Percentiles rank a stretch among this genome's conserved stretches.
Conservation (phyloP, 2,113 vertebrate genomes). For the Megaceryle torquata region DNA sequence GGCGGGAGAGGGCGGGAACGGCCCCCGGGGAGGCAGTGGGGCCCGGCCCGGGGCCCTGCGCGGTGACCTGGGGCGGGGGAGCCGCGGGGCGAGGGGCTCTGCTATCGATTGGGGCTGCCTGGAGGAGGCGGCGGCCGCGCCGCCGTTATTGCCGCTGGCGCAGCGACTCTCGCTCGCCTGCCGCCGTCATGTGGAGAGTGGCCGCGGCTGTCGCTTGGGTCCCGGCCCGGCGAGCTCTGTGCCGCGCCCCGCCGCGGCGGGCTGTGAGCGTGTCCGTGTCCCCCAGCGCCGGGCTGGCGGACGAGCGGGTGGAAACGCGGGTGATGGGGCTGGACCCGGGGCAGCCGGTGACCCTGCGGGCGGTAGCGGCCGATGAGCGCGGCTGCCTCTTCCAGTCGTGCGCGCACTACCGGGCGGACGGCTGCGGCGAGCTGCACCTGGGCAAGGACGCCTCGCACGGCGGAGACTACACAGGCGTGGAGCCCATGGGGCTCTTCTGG, state of each 20-base stretch:
- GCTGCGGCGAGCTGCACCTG: slow-evolving; percentile 39
- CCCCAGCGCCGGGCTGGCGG: slow-evolving; percentile 33
- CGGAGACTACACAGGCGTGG: slow-evolving; percentile 62
- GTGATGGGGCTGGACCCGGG: slow-evolving; percentile 43
- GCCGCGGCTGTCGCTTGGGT: background rate
- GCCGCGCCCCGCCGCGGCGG: background rate
- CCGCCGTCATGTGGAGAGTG: background rate
- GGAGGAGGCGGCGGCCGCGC: background rate
- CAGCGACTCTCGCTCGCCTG: rapidly evolving
- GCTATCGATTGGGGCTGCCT: slow-evolving; percentile 8
- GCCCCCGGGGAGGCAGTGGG: background rate
- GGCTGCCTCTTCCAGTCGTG: slow-evolving; percentile 63
- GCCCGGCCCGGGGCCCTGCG: background rate
- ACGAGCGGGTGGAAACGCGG: slow-evolving; percentile 36
- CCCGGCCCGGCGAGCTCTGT: background rate
- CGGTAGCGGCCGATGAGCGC: slow-evolving; percentile 3
- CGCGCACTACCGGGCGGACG: slow-evolving; percentile 59
- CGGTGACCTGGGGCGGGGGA: background rate
- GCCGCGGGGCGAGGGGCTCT: background rate
- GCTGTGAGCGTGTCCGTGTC: background rate
- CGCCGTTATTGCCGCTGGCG: background rate
- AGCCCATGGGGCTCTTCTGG: slow-evolving; percentile 73
- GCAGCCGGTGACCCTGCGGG: slow-evolving; percentile 55
- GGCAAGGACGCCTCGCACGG: slow-evolving; percentile 43
- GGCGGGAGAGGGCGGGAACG: background rate